Base-by-base conservation (phyloP, 2,113 vertebrate species). In the Chitala chitala region DNA sequence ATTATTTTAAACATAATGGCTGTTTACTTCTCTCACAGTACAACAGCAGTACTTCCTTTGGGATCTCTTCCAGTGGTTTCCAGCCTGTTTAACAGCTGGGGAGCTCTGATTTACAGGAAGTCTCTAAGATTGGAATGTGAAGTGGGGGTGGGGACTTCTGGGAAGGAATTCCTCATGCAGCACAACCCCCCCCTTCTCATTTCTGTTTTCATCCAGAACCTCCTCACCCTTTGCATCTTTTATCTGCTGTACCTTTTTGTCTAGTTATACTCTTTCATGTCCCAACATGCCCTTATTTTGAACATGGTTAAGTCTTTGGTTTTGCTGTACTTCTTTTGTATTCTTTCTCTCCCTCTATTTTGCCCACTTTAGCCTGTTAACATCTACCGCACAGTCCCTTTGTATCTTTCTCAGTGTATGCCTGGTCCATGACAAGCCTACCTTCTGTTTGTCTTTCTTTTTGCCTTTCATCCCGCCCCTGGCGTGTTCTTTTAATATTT, bases 71-170 rank as follows among this genome's bases (percentile, higher is more conserved):
- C 9, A 54, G 51, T 17, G 6, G 5, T 46, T 20, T 10, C 33
- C 6, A 4, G 29, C 22, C 33, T 65, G 20, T 42, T 13, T 1
- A 10, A 29, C 55, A 58, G 24, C 55, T 29, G 24, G 9, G n/a
- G 13, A 7, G 5, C 12, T 26, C 56, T 59, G 8, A 42, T 24
- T 68, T 68, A 46, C 71, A 59, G 70, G 54, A 72, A 46, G 54
- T 54, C 53, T 12, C 26, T 22, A 38, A 72, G 71, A 72, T 40
- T 59, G 55, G 55, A 72, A 72, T 72, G 71, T 31, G 3, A 71
- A 54, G n/a, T 20, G 3, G 36, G 36, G 8, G 58, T 10, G 48
- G 2, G 7, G 48, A 20, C 2, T 51, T 51, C 12, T 20, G 48
- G 48, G 48, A 51, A 51, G 20, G 48, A 20, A 20, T 10, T 51